These are phyloP conservation scores for Asbolus verrucosus DNA, from an alignment of 1,140 invertebrate species.

Conservation along the genomic window DNA sequence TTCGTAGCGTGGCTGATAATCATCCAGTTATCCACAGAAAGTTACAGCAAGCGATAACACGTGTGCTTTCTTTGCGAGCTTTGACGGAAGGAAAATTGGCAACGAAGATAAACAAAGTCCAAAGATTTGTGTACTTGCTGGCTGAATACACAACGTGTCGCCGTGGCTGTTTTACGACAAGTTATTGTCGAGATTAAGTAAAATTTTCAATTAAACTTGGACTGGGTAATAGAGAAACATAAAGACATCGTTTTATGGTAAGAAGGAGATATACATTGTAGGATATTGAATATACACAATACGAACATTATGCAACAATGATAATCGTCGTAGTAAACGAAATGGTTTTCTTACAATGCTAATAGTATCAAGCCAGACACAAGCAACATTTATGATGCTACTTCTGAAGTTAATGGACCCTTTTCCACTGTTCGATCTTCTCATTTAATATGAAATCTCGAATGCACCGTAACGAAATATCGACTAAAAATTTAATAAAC, in stretches of 20 bases:
- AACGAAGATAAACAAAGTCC: no score
- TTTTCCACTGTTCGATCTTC: conserved; percentile 29
- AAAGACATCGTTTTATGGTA: conserved; percentile 19
- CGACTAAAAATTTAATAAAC: conserved; percentile 20
- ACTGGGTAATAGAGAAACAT: not conserved
- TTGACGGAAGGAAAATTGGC: no score
- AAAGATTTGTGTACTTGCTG: no score
- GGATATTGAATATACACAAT: conserved; percentile 32
- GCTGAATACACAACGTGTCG: no score
- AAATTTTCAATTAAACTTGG: conserved; percentile 28
- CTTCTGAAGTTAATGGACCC: conserved; percentile 24
- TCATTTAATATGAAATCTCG: conserved; percentile 17
- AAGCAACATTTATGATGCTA: conserved; percentile 26
- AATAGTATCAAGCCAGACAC: conserved; percentile 27
- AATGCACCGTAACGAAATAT: not conserved
- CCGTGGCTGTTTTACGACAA: no score
- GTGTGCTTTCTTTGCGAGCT: no score
- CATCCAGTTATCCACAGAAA: no score
- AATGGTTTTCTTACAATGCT: conserved; percentile 31
- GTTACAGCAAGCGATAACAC: no score
- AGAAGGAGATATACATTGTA: conserved; percentile 23
- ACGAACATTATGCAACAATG: conserved; percentile 22
- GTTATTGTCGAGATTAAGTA: no score
- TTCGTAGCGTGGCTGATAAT: no score
- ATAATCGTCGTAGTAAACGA: conserved; percentile 33